Evolutionary conservation across 2,888 invertebrate species (phyloP), one percentile per base, ranked within the genome.

Genomic region (Diadegma fenestrale): DNA sequence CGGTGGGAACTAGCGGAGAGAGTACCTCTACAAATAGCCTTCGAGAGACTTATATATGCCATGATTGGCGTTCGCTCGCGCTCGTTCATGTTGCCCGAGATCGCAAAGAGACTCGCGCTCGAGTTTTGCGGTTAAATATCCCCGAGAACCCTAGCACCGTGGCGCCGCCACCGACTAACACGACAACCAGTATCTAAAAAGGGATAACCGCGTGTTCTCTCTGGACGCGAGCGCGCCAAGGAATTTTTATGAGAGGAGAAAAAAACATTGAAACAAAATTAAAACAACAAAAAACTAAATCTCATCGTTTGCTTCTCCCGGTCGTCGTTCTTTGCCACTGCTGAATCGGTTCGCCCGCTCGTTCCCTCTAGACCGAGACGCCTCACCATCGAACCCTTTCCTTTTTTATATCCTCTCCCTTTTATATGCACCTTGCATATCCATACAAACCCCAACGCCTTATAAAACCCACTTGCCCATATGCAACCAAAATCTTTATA

Each of bases 1-100:
- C 88, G 88, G 88, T 89, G 89, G 90, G 88, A 91, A 90, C 91
- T 91, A 90, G 91, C 87, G 87, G 89, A 89, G 89, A 90, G 89
- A 89, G 71, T 58, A 58, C 80, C 86, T 91, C 92, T 91, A 91
- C 91, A 92, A 92, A 92, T 92, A 92, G 91, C 91, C 90, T 91
- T 91, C 90, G 89, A 82, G 88, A 58, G 26, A 58, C 58, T 91
- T 91, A 85, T 84, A 82, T 80, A 84, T 84, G 86, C 88, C 77
- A 86, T 85, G 84, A 86, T 85, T 85, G 87, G 86, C 88, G 69
- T 73, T 73, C 72, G 82, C 19, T 71, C 26, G 58, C 14, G 26
- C 58, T 45, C 51, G 73, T 37, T 48, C 33, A 58, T 58, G 58
- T 58, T 58, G 69, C 14, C n/a, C n/a, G 41, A 68, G 37, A 58